Base-by-base conservation (phyloP, 2,797 vertebrate species). In the Basileuterus tristriatus region DNA sequence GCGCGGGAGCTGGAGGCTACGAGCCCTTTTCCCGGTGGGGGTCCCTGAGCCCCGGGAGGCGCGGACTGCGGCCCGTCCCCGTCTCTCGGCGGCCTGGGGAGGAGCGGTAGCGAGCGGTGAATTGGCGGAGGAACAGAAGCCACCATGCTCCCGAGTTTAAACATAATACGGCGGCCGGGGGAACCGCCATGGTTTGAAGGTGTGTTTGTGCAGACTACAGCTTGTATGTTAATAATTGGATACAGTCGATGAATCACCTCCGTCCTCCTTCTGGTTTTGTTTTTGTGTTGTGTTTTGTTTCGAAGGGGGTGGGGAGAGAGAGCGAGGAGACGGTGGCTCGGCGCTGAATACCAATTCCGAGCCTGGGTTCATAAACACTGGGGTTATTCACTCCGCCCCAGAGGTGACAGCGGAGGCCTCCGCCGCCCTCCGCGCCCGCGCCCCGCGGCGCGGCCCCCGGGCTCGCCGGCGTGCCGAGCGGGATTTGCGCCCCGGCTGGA, bases 161-260 rank as follows among this genome's bases (percentile, higher is more conserved):
- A 95, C 94, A 83, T 46, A 95, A 96, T 92, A 95, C 95, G 74
- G 78, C 87, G 91, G 93, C 97, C 95, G 86, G 93, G 92, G 93
- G 76, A 94, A 97, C 95, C 90, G 93, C 95, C 96, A 97, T 96
- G 97, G 97, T 96, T 96, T 97, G 97, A 97, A 97, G 97, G 97
- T 97, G 95, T 96, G 97, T 97, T 96, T 97, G 96, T 94, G 97
- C 96, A 97, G 96, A 96, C 97, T 96, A 93, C 94, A 87, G 96
- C 96, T 96, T 97, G 96, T 97, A 96, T 97, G 97, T 97, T 97
- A 97, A 98, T 97, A 97, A 98, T 97, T 97, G 97, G 97, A 97
- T 97, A 96, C 97, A 97, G 97, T 89, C 96, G 86, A 83, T 96
- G 96, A 93, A 93, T 96, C 96, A 96, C 94, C 94, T 95, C 87